Evolutionary conservation across 2,797 vertebrate genomes (phyloP).

Genomic region (Sebastes elongatus): DNA sequence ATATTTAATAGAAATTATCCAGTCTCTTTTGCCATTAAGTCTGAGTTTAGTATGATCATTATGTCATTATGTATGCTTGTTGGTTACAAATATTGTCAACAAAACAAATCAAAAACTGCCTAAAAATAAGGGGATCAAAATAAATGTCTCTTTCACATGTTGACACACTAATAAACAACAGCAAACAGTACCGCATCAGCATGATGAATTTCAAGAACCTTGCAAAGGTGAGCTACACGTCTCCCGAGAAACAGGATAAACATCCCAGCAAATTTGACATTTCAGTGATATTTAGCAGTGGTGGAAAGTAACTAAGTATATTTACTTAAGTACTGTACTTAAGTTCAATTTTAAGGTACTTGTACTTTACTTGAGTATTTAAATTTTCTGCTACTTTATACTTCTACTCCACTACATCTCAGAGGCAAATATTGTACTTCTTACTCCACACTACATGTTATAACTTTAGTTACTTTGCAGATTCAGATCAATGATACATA

Average conservation of each 20-base stretch:
- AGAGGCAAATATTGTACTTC: too few species aligned
- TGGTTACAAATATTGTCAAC: not conserved
- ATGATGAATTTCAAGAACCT: not conserved
- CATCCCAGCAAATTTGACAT: not conserved
- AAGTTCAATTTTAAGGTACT: too few species aligned
- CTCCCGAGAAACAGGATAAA: not conserved
- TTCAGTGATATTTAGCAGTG: not conserved
- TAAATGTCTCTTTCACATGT: not conserved
- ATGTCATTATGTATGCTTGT: not conserved
- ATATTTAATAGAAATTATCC: not conserved
- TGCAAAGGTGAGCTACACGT: not conserved
- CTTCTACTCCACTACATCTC: too few species aligned
- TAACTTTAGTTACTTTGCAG: too few species aligned
- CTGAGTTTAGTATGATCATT: not conserved
- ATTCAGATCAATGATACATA: too few species aligned
- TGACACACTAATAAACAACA: not conserved
- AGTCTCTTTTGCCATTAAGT: not conserved
- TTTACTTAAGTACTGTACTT: too few species aligned
- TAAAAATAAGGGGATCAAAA: not conserved
- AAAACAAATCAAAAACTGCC: not conserved
- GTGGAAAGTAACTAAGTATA: too few species aligned
- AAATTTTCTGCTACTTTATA: too few species aligned
- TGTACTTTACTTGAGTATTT: too few species aligned
- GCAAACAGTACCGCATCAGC: not conserved
- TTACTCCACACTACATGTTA: too few species aligned